Evolutionary conservation across 2,888 invertebrate genomes (phyloP).

Genomic region (Agrotis exclamationis): DNA sequence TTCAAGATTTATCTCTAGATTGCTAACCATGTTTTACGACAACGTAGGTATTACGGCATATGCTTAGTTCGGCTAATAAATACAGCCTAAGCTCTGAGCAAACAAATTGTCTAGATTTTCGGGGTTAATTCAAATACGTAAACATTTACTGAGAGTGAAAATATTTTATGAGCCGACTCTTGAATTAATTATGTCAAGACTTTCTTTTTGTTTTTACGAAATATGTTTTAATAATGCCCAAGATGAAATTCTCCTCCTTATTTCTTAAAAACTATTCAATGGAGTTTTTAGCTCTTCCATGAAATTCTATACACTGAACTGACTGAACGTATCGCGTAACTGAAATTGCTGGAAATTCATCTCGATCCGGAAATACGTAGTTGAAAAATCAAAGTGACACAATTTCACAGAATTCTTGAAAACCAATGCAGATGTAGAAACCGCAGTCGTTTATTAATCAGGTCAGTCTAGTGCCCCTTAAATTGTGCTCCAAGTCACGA

Average conservation of each 20-base stretch:
- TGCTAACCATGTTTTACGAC: conserved; percentile 17
- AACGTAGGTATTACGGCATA: background rate
- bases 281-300: too few relatives aligned
- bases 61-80: conserved; percentile 9
- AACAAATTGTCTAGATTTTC: conserved; percentile 27
- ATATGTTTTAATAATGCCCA: background rate
- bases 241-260: background rate
- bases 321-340: background rate
- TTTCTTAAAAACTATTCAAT: background rate
- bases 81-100: conserved; percentile 6
- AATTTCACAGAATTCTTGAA: background rate
- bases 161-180: conserved; percentile 1
- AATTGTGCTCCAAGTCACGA: conserved; percentile 13
- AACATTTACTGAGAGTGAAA: background rate
- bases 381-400: background rate
- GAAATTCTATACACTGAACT: background rate
- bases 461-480: conserved; percentile 3
- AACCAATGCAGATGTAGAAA: background rate
- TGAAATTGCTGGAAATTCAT: background rate
- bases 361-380: background rate
- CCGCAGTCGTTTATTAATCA: background rate
- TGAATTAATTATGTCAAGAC: background rate
- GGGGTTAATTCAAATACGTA: background rate
- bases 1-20: conserved; percentile 7
- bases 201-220: background rate